phyloP scores from a whole-genome alignment of 2,113 vertebrate genomes.

The Sus scrofa region DNA sequence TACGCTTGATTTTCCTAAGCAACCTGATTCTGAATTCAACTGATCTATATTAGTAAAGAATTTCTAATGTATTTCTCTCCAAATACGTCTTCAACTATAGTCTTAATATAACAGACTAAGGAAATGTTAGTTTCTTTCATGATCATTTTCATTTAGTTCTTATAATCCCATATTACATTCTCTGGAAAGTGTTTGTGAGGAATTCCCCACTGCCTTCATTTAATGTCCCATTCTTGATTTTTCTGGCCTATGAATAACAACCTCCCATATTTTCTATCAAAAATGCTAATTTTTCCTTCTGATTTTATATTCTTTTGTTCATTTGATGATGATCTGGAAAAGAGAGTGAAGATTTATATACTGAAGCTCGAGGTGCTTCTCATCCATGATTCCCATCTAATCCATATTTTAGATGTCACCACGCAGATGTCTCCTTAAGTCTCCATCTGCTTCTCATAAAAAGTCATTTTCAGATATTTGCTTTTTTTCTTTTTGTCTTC shows the following conservation, averaged over 20 bases:
- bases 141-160: not conserved
- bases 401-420: slow-evolving; percentile 81
- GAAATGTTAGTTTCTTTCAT: not conserved
- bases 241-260: slow-evolving; percentile 46
- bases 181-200: not conserved
- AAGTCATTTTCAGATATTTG: slow-evolving; percentile 73
- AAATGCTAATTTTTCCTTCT: slow-evolving; percentile 54
- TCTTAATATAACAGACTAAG: not conserved
- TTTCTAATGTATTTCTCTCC: not conserved
- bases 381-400: slow-evolving; percentile 48
- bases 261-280: slow-evolving; percentile 52
- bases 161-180: not conserved
- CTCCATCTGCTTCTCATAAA: slow-evolving; percentile 78
- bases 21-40: not conserved
- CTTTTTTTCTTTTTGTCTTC: slow-evolving; percentile 35
- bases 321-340: slow-evolving; percentile 55
- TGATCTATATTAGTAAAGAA: not conserved
- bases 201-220: slow-evolving; percentile 26
- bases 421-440: slow-evolving; percentile 70
- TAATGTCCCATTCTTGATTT: not conserved
- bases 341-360: slow-evolving; percentile 63
- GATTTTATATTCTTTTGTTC: slow-evolving; percentile 68
- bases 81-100: not conserved
- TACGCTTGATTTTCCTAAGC: not conserved
- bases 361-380: slow-evolving; percentile 65